Percentiles rank a stretch among this genome's conserved stretches.
Evolutionary conservation across 2,113 vertebrate genomes (phyloP).

Genomic region (Zosterops lateralis): DNA sequence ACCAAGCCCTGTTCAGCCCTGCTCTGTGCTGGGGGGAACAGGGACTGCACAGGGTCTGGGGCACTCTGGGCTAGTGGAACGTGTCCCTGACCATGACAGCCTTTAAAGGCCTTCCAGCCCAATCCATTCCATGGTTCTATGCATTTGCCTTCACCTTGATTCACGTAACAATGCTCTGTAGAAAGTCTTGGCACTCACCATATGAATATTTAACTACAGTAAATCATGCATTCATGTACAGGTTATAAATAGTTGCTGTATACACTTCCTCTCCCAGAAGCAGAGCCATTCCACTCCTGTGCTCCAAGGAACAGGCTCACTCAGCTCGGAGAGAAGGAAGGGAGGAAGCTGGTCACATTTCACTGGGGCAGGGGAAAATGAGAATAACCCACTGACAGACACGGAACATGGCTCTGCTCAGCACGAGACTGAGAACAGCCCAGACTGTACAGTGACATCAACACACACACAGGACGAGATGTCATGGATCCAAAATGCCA

Average conservation of each 20-base stretch:
- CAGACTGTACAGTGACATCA: not conserved
- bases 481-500: not conserved
- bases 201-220: not conserved
- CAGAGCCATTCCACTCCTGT: not conserved
- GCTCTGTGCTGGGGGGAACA: not conserved
- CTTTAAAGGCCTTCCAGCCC: not conserved
- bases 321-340: not conserved
- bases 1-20: not conserved
- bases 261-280: not conserved
- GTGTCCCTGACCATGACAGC: not conserved
- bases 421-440: not conserved
- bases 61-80: not conserved
- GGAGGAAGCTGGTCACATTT: not conserved
- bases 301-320: not conserved
- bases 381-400: not conserved
- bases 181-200: constrained; percentile 26
- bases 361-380: not conserved
- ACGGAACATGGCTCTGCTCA: not conserved
- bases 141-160: not conserved
- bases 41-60: not conserved
- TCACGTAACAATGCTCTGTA: not conserved
- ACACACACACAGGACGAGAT: not conserved
- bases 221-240: constrained; percentile 24
- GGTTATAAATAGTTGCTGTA: not conserved
- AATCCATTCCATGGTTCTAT: not conserved